Evolutionary conservation across 2,888 invertebrate species (phyloP).

Genomic region (Choreutis nemorana): DNA sequence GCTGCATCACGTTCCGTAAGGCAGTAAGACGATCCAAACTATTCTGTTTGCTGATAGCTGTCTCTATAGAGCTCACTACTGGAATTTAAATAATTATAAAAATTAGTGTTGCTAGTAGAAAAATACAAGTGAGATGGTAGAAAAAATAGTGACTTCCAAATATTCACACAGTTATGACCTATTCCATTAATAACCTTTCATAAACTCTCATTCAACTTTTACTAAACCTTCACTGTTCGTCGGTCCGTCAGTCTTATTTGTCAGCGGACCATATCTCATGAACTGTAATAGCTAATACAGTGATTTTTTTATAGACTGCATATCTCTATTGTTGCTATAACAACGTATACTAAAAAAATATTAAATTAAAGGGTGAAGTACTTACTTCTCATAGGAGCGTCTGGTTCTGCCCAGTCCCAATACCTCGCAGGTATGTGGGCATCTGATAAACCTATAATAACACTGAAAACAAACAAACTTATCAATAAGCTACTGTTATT

Average conservation of each 20-base stretch:
- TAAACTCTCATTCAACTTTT: neutral
- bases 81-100: conserved; percentile 6
- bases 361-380: too few species aligned
- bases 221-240: neutral
- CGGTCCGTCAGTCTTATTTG: conserved; percentile 12
- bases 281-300: too few species aligned
- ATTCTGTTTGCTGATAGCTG: conserved; percentile 15
- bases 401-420: conserved; percentile 15
- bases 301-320: too few species aligned
- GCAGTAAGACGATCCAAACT: conserved; percentile 25
- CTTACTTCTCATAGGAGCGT: conserved; percentile 13
- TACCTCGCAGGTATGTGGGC: conserved; percentile 5
- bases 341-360: too few species aligned
- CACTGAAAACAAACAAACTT: conserved; percentile 1
- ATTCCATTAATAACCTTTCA: neutral
- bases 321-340: too few species aligned
- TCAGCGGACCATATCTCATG: conserved; percentile 20
- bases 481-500: too few species aligned
- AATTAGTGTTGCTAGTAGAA: conserved; percentile 10
- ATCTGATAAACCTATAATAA: neutral
- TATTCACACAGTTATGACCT: too few species aligned
- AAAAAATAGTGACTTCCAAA: too few species aligned
- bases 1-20: conserved; percentile 22
- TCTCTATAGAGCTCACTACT: conserved; percentile 15
- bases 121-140: neutral